Conservation (phyloP, 2,888 invertebrate species). For the Apodemia hepburni region DNA sequence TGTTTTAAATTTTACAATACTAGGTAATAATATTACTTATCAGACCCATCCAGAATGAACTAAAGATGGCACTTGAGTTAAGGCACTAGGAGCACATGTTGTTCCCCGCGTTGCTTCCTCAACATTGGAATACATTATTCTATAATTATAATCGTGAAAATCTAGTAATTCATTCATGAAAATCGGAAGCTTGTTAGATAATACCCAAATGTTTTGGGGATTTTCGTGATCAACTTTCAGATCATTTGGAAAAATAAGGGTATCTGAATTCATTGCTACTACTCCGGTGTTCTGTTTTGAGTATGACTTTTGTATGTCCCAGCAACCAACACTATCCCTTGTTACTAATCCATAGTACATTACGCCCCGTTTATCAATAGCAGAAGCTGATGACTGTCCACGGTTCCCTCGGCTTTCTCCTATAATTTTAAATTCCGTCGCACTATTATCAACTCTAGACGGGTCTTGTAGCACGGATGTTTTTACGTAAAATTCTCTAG, state of each 20-base stretch:
- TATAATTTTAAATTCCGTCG: constrained; percentile 52
- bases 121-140: constrained; percentile 84
- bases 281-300: constrained; percentile 81
- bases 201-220: constrained; percentile 86
- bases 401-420: constrained; percentile 77
- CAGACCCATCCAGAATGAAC: neutral
- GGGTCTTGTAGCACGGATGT: constrained; percentile 84
- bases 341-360: constrained; percentile 91
- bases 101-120: constrained; percentile 83
- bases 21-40: neutral
- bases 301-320: constrained; percentile 88
- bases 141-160: constrained; percentile 84
- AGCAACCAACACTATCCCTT: constrained; percentile 88
- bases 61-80: constrained; percentile 9
- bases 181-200: constrained; percentile 87
- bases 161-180: constrained; percentile 84
- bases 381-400: constrained; percentile 88
- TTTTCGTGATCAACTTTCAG: constrained; percentile 86
- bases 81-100: constrained; percentile 83
- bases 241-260: constrained; percentile 90
- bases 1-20: too few species aligned
- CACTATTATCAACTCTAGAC: constrained; percentile 49
- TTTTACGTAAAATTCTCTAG: constrained; percentile 87
- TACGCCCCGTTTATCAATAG: constrained; percentile 84
- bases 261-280: constrained; percentile 81